Evolutionary conservation across 2,113 vertebrate genomes (phyloP).

Genomic region (Laticauda laticaudata): DNA sequence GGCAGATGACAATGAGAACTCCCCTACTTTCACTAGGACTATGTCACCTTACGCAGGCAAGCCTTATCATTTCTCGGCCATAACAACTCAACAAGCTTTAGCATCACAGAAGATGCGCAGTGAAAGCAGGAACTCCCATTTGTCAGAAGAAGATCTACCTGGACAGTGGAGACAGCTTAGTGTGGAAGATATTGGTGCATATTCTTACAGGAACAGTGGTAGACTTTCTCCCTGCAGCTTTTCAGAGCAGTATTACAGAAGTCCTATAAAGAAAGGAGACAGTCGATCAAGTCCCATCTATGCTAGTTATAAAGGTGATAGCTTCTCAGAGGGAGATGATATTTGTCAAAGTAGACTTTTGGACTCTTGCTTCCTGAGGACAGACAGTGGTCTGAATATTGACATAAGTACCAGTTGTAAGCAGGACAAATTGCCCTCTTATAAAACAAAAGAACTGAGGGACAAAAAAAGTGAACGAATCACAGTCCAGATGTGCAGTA

Average conservation of each 20-base stretch:
- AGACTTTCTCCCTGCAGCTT: constrained; percentile 83
- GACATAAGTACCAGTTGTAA: constrained; percentile 73
- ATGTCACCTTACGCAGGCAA: constrained; percentile 82
- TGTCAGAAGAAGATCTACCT: constrained; percentile 77
- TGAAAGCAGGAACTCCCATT: constrained; percentile 77
- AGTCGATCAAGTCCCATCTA: constrained; percentile 82
- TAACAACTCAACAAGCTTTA: constrained; percentile 78
- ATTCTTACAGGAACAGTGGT: constrained; percentile 77
- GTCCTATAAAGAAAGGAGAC: constrained; percentile 72
- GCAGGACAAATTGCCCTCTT: constrained; percentile 76
- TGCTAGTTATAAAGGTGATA: constrained; percentile 77
- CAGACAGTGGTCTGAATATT: constrained; percentile 78
- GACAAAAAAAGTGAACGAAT: constrained; percentile 82
- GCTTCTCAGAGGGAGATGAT: constrained; percentile 87
- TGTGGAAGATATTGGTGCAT: constrained; percentile 85
- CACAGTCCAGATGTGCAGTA: constrained; percentile 79
- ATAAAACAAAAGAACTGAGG: constrained; percentile 73
- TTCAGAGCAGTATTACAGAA: constrained; percentile 84
- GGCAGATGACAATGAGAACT: constrained; percentile 72
- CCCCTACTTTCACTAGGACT: constrained; percentile 77
- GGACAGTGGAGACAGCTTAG: constrained; percentile 86
- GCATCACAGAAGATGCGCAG: constrained; percentile 78
- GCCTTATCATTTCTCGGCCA: constrained; percentile 80
- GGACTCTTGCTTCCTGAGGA: constrained; percentile 80
- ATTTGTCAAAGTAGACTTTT: constrained; percentile 79